These are phyloP conservation scores for Scomber scombrus DNA, from an alignment of 2,113 vertebrate genomes.

Conservation along the genomic window DNA sequence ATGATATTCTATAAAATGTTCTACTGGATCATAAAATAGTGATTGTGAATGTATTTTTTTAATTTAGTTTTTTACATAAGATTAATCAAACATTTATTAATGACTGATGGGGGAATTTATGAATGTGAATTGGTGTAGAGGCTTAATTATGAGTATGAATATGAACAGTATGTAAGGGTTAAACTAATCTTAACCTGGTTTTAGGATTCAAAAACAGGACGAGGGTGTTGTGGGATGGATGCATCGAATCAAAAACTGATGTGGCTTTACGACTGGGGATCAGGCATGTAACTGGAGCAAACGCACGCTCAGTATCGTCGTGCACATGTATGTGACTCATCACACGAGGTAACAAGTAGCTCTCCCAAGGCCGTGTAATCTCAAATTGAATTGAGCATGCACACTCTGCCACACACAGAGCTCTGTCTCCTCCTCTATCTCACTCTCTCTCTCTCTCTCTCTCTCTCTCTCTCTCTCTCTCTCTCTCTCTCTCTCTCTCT, in stretches of 20 bases:
- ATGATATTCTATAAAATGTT: no score
- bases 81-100: no score
- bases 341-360: constrained; percentile 65
- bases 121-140: no score
- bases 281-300: neutral
- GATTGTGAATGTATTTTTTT: no score
- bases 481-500: constrained; percentile 30
- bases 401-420: constrained; percentile 57
- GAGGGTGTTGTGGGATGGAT: neutral
- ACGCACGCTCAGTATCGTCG: constrained; percentile 13
- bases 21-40: no score
- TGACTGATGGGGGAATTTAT: no score
- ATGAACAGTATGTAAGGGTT: no score
- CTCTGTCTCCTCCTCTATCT: constrained; percentile 74
- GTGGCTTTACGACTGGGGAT: neutral
- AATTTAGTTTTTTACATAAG: no score
- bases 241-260: constrained; percentile 12
- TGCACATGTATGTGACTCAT: constrained; percentile 53
- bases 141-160: no score
- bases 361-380: constrained; percentile 51
- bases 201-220: neutral
- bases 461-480: constrained; percentile 70
- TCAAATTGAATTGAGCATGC: constrained; percentile 70
- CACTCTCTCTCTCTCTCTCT: constrained; percentile 45
- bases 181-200: constrained; percentile 2